A percentile compares a stretch with the other conserved stretches of the same genome.
These are phyloP conservation scores for Sphaerophoria rueppellii DNA, from an alignment of 2,888 invertebrate species.

Conservation along the genomic window DNA sequence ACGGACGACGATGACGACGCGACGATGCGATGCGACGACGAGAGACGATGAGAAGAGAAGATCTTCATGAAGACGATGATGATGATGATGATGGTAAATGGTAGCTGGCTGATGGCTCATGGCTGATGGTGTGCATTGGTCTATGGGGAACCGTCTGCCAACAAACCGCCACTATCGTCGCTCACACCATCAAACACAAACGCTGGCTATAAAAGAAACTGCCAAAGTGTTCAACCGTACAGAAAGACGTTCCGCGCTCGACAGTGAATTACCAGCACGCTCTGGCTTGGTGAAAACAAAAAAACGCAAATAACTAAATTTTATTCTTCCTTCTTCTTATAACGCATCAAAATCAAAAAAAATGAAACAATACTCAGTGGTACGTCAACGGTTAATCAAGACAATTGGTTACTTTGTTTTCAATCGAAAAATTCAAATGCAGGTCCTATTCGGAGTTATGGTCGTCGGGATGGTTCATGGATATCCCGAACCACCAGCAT, in stretches of 20 bases:
- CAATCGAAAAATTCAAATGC: conserved; percentile 32
- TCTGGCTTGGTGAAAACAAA: conserved; percentile 48
- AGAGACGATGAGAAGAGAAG: not conserved
- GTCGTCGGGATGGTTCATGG: conserved; percentile 79
- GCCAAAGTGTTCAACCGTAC: conserved; percentile 80
- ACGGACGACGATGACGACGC: not conserved
- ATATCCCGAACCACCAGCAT: conserved; percentile 81
- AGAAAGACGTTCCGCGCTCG: conserved; percentile 81
- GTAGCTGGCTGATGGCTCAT: conserved; percentile 54
- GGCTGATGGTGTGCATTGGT: conserved; percentile 62
- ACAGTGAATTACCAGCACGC: conserved; percentile 76
- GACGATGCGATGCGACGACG: too few relatives aligned
- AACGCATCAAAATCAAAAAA: conserved; percentile 58
- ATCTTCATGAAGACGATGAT: conserved; percentile 16
- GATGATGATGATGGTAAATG: conserved; percentile 49
- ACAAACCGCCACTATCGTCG: conserved; percentile 28
- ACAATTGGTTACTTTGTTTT: conserved; percentile 16
- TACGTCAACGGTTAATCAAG: conserved; percentile 74
- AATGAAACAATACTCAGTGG: conserved; percentile 81
- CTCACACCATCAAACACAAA: conserved; percentile 73
- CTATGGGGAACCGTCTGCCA: conserved; percentile 45
- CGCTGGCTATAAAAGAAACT: conserved; percentile 80
- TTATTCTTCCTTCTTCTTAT: conserved; percentile 52
- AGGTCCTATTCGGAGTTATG: conserved; percentile 77
- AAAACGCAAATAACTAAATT: conserved; percentile 12